Conservation (phyloP, 2,888 invertebrate species). For the Drosophila anomalata region DNA sequence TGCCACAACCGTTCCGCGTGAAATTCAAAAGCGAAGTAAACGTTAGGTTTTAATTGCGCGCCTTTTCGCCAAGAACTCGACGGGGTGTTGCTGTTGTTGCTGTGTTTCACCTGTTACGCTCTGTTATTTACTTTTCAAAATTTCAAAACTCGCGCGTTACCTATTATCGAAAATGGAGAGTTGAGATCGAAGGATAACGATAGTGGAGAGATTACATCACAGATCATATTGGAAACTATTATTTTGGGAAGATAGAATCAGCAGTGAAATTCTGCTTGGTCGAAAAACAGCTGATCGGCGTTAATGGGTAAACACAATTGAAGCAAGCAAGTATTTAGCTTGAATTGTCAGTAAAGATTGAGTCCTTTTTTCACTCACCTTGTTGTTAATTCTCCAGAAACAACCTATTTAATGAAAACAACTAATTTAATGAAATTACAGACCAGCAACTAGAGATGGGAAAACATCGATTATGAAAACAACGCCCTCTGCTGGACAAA, state of each 20-base stretch:
- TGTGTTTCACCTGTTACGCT: slow-evolving; percentile 8
- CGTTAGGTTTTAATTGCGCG: slow-evolving; percentile 38
- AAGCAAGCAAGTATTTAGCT: slow-evolving; percentile 17
- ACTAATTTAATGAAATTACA: slow-evolving; percentile 14
- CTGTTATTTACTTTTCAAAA: background rate
- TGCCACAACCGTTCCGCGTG: slow-evolving; percentile 63
- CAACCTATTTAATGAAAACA: background rate
- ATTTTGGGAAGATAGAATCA: background rate
- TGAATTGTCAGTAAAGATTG: no score
- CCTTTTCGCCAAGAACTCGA: slow-evolving; percentile 55
- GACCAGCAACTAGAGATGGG: slow-evolving; percentile 4
- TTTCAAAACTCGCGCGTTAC: background rate
- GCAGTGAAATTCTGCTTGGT: background rate
- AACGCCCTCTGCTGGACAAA: slow-evolving; percentile 8
- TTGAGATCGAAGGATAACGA: background rate
- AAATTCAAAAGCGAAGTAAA: slow-evolving; percentile 71
- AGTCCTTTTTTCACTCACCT: slow-evolving; percentile 2
- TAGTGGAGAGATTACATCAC: background rate
- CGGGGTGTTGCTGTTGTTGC: slow-evolving; percentile 33
- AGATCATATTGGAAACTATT: background rate
- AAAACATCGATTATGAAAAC: background rate
- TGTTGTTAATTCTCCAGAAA: background rate
- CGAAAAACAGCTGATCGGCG: background rate
- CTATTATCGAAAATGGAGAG: background rate
- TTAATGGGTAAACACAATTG: background rate